phyloP scores from a whole-genome alignment of 2,113 vertebrate species.

The Anhinga rufa region DNA sequence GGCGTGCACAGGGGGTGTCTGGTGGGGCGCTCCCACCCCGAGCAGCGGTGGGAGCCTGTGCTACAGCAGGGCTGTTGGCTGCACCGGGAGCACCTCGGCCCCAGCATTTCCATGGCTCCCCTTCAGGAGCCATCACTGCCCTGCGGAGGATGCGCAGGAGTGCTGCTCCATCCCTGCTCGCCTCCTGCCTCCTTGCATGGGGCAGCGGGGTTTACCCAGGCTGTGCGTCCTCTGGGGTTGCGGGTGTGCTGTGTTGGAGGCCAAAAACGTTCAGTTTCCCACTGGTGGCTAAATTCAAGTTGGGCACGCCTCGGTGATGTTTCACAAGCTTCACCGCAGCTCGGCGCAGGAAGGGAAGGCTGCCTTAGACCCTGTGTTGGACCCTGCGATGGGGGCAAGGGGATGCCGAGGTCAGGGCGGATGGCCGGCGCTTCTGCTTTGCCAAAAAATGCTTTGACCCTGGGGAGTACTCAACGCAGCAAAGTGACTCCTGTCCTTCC shows the following conservation, averaged over 20 bases:
- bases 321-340: background rate
- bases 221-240: too few species aligned
- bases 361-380: rapidly evolving
- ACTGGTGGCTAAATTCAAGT: rapidly evolving
- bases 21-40: background rate
- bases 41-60: background rate
- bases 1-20: rapidly evolving
- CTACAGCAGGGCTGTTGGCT: background rate
- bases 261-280: background rate
- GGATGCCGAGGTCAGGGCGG: background rate
- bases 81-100: background rate
- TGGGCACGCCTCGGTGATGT: rapidly evolving
- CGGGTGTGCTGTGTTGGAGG: rapidly evolving
- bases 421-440: background rate
- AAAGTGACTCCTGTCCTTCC: background rate
- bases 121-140: rapidly evolving
- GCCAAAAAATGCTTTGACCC: background rate
- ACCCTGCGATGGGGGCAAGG: background rate
- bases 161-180: background rate
- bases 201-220: rapidly evolving
- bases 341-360: background rate
- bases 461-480: background rate
- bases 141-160: too few species aligned
- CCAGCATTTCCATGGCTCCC: background rate
- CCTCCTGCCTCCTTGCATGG: rapidly evolving